Conservation (phyloP, 2,113 vertebrate species). For the Micromys minutus region DNA sequence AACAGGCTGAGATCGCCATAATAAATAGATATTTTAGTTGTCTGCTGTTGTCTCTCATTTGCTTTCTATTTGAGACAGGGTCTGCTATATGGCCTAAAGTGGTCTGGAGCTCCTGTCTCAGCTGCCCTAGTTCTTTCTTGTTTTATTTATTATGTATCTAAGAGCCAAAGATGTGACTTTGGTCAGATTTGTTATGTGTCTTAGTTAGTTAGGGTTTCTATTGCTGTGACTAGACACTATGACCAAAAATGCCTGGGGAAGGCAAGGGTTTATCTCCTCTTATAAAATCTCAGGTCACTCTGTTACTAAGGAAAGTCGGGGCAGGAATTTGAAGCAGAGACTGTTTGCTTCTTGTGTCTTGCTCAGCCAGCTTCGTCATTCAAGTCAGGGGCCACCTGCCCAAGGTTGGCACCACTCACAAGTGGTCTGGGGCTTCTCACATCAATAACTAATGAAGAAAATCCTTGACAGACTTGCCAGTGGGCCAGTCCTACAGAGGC, state of each 20-base stretch:
- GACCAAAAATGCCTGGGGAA: neutral
- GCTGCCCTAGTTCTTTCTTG: neutral
- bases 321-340: neutral
- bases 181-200: neutral
- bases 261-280: neutral
- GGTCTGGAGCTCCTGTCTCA: neutral
- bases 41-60: neutral
- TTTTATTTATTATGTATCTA: neutral
- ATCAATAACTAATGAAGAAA: neutral
- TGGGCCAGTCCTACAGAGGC: neutral
- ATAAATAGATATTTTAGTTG: neutral
- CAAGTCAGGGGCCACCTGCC: neutral
- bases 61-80: neutral
- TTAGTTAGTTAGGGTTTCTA: neutral
- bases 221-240: neutral
- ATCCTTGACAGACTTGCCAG: neutral
- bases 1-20: neutral
- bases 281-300: neutral
- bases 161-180: neutral
- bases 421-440: neutral
- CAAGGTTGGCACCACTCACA: neutral
- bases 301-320: neutral
- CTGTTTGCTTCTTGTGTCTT: neutral
- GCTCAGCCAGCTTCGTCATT: neutral
- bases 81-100: neutral